Base-by-base conservation (phyloP, 2,797 vertebrate genomes). In the Rhinogobio ventralis region DNA sequence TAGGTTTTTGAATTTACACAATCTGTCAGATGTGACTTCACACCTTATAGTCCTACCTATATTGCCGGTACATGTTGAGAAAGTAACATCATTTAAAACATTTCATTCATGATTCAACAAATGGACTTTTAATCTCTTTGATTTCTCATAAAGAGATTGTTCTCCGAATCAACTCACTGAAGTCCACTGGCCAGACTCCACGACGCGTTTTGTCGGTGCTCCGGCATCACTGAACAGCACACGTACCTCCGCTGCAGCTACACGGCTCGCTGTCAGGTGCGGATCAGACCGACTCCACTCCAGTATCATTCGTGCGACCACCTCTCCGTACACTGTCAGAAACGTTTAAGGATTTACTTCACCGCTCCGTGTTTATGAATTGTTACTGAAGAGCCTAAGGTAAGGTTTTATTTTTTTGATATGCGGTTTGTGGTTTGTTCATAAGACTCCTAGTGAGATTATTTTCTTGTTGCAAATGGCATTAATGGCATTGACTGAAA, bases 251-350 rank as follows among this genome's bases (percentile, higher is more conserved):
- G 83, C 83, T 33, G 87, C 87, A 85, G 78, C 57, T 73, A 42
- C 77, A 66, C 72, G 86, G 79, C 82, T 74, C 60, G 60, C 85
- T 72, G 78, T 83, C 82, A 87, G 66, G 82, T 82, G 82, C 73
- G 74, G 46, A 80, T 71, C 78, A 71, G 78, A 83, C 74, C 72
- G 62, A 81, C 83, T 87, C 68, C 74, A 81, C 81, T 87, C 68
- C 74, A 69, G 42, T 69, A 30, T 66, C 87, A 74, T 67, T 83
- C 85, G 46, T 53, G 49, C 81, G 39, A 51, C 84, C 81, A 69
- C 46, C 30, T 67, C 30, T 55, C 67, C 78, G 68, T 67, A 8
- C 79, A 76, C 76, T 23, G 39, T 30, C 23, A 55, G 72, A 74
- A 42, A 76, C 74, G 51, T 39, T 76, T 39, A 76, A 51, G 51